These are phyloP conservation scores for Lamellibrachia satsuma DNA, from an alignment of 2,888 invertebrate genomes.

Conservation along the genomic window DNA sequence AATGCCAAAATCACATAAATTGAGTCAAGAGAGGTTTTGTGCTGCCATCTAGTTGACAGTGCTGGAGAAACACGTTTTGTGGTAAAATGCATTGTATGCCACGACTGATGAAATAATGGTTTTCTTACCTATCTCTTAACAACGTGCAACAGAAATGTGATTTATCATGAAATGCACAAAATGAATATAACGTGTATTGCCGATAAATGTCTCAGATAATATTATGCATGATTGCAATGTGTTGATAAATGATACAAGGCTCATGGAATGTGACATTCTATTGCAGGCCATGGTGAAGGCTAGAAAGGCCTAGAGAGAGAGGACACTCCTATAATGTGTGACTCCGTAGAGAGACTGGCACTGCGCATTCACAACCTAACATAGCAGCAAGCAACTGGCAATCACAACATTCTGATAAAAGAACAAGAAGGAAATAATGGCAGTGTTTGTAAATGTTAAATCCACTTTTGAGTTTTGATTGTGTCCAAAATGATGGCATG, in stretches of 20 bases:
- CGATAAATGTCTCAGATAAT: too few species aligned
- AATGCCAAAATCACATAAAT: too few species aligned
- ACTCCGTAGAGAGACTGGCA: neutral
- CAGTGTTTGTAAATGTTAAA: neutral
- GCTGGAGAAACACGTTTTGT: too few species aligned
- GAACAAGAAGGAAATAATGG: neutral
- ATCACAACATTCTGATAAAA: neutral
- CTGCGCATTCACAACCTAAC: neutral
- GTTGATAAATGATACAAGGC: neutral
- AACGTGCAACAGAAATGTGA: too few species aligned
- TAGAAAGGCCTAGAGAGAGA: conserved; percentile 32
- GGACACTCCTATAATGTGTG: neutral
- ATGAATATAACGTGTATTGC: too few species aligned
- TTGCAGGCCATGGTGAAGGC: conserved; percentile 40
- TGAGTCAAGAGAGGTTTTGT: too few species aligned
- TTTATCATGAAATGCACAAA: too few species aligned
- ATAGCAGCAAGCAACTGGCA: neutral
- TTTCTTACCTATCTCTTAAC: too few species aligned
- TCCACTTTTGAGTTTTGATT: neutral
- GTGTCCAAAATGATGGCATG: neutral
- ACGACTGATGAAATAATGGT: too few species aligned
- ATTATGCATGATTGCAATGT: neutral
- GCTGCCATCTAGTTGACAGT: too few species aligned
- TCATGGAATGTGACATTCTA: neutral
- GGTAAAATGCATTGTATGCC: too few species aligned